Evolutionary conservation across 2,113 vertebrate species (phyloP), one percentile per base, ranked within the genome.

Genomic region (Oreochromis spilurus): DNA sequence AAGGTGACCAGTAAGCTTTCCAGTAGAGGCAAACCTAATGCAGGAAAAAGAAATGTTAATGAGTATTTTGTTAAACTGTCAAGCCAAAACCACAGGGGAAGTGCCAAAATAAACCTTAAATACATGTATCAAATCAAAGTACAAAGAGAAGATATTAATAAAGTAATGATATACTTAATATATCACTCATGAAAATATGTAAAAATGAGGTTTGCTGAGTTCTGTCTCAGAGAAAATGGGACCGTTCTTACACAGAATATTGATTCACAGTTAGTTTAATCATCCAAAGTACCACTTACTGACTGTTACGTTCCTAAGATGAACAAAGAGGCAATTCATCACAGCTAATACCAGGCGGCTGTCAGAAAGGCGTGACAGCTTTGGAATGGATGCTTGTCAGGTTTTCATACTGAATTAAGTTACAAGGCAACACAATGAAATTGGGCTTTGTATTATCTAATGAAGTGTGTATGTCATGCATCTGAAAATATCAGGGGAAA

Each of bases 1-100:
- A 7, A 97, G 96, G 93, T 99, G 99, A 89, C 99, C 99, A 1
- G 95, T 98, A 5, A 99, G 95, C 86, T 99, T 99, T 83, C 98
- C 99, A 78, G 98, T 98, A 82, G 97, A 99, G 8, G 97, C 97
- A 96, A 99, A 99, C 90, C 99, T 99, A 70, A 26, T 6, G 26
- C 19, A 43, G 78, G 19, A 67, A 67, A 45, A 45, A 21, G 40
- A 50, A 19, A 54, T 34, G 45, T 52, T 52, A 31, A 50, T 29
- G 24, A 77, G 70, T 17, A 26, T 50, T 77, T 77, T 77, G 14
- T 50, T 31, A 77, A 29, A 77, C 26, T 50, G 16, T 45, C 9
- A 31, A 77, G 24, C 43, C 9, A 50, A 77, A 34, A 52, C 45
- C 26, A 8, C 17, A 5, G 16, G 6, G 43, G 10, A 19, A 77